Base-by-base conservation (phyloP, 2,888 invertebrate genomes). In the Alsophila aescularia region DNA sequence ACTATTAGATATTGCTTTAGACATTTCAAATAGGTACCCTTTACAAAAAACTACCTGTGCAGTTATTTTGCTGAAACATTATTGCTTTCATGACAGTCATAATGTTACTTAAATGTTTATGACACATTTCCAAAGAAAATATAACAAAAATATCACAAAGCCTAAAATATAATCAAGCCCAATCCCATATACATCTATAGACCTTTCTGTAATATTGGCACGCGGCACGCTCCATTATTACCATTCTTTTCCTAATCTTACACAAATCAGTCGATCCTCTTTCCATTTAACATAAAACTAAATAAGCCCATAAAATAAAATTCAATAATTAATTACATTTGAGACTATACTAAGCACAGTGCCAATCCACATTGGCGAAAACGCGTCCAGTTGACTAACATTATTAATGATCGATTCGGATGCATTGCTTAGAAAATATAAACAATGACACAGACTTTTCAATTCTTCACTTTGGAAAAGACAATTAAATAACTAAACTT, bases 401-500 rank as follows among this genome's bases (percentile, higher is more conserved):
- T 75, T 76, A 75, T 71, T 74, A 74, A 74, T 79, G 71, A 75
- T 75, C 74, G 69, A 74, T 75, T 79, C 72, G 74, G 82, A 77
- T 77, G 77, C 74, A 75, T 82, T 73, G 78, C 81, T 74, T 83
- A 72, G 76, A 29, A 81, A 81, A 81, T 81, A 82, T 72, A 74
- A 80, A 83, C 81, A 85, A 83, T 86, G 81, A 85, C 81, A 79
- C 90, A 90, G 89, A 89, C 90, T 90, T 88, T 87, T 87, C 82
- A 77, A 87, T 87, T 88, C 85, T 85, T 89, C 87, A 87, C 90
- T 89, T 89, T 90, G 88, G 88, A 87, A 90, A 88, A 83, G 78
- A 85, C 74, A 83, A 81, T 75, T 87, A 83, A 83, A 87, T 60
- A 87, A 87, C 85, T 90, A 88, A 85, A 80, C 24, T 62, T 77